These are phyloP conservation scores for Carcinoscorpius rotundicauda DNA, from an alignment of 1,140 invertebrate genomes.

Conservation along the genomic window DNA sequence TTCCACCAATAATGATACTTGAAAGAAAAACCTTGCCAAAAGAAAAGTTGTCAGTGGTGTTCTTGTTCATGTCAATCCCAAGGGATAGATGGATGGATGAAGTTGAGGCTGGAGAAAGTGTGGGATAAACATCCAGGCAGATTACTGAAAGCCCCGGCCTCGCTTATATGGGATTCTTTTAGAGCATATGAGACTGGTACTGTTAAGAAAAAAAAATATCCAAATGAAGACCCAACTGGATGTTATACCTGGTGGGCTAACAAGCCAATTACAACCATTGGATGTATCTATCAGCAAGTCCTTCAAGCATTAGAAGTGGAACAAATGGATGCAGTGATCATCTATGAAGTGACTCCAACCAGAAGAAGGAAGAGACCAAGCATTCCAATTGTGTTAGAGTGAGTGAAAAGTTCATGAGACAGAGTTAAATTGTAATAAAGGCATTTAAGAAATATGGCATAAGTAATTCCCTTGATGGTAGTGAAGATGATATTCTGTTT, in stretches of 20 bases:
- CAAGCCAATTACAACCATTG: no score
- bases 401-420: conserved; percentile 2
- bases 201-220: no score
- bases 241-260: no score
- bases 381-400: conserved; percentile 4
- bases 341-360: conserved; percentile 1
- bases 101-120: conserved; percentile 3
- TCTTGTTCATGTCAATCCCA: conserved; percentile 5
- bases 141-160: no score
- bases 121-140: conserved; percentile 1
- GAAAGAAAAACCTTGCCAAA: conserved; percentile 11
- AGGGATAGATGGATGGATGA: conserved; percentile 9
- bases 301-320: no score
- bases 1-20: conserved; percentile 15
- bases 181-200: no score
- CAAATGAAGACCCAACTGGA: no score
- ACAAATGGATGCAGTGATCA: conserved; percentile 25
- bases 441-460: conserved; percentile 22
- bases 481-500: conserved; percentile 14
- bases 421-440: conserved; percentile 9
- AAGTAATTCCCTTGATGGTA: conserved; percentile 17
- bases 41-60: conserved; percentile 7
- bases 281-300: no score
- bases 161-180: no score
- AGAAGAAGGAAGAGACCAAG: conserved; percentile 4